Base-by-base conservation (phyloP, 2,113 vertebrate genomes). In the Peromyscus californicus region DNA sequence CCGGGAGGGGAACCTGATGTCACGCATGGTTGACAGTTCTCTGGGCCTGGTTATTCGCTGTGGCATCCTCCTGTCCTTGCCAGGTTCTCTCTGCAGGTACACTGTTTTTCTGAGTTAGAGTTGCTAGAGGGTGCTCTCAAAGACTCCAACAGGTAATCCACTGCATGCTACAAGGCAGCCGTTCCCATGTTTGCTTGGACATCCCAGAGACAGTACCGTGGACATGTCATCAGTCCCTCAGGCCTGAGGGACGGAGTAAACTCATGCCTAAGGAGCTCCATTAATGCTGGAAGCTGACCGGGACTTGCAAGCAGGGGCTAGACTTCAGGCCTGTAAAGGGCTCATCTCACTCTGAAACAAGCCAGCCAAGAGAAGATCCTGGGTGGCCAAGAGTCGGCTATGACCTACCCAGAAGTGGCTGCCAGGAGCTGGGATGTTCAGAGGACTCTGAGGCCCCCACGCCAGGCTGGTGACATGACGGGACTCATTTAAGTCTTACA, bases 391-490 rank as follows among this genome's bases (percentile, higher is more conserved):
- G 69, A 33, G 89, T 59, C 31, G 2, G 54, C 72, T 1, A 2
- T 0, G 17, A 31, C 61, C 48, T 9, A 0, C 7, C 17, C 4
- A 2, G 69, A 33, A 12, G 83, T 0, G 36, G 57, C 48, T 57
- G 70, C 17, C 17, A 0, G 48, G 63, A 65, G 31, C 21, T 51
- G 15, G 83, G 54, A 39, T 11, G 76, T 21, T n/a, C 51, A 24
- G 51, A 0, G 0, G 22, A 39, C 42, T 3, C 26, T 1, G 7
- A 22, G n/a, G 19, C 36, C 51, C 17, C 2, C n/a, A 0, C 9
- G 1, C 7, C 31, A 10, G 75, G 29, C 8, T 0, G 10, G 61
- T 11, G 9, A 17, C 5, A 8, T 0, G 3, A 31, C 13, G 0
- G 11, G 26, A 17, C 2, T 51, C 0, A 0, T 19, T 70, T 72